Evolutionary conservation across 2,888 invertebrate genomes (phyloP).

Genomic region (Agrochola litura): DNA sequence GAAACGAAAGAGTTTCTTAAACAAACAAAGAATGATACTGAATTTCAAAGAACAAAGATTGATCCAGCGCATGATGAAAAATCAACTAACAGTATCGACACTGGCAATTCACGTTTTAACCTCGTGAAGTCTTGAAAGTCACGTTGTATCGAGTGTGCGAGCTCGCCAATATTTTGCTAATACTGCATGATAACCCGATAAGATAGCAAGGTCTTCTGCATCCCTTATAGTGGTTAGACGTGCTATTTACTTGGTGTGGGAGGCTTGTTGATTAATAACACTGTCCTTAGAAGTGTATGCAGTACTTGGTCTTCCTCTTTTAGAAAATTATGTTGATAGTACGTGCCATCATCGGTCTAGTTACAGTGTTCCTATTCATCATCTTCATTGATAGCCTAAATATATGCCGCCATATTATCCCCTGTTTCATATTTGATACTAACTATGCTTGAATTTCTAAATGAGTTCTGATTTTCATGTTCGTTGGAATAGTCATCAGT

Average conservation of each 20-base stretch:
- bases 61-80: background rate
- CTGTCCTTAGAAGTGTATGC: background rate
- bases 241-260: background rate
- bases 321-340: background rate
- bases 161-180: constrained; percentile 18
- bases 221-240: constrained; percentile 24
- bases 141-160: constrained; percentile 42
- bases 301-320: background rate
- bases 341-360: background rate
- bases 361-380: background rate
- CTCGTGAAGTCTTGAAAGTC: constrained; percentile 32
- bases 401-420: background rate
- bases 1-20: background rate
- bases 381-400: background rate
- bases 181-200: constrained; percentile 31
- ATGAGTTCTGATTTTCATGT: background rate
- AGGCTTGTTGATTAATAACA: constrained; percentile 16
- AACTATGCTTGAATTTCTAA: background rate
- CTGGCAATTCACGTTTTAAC: constrained; percentile 6
- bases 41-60: background rate
- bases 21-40: too few relatives aligned
- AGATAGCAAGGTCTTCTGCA: constrained; percentile 25
- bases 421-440: background rate
- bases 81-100: background rate
- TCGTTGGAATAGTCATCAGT: background rate